Evolutionary conservation across 2,113 vertebrate genomes (phyloP).

Genomic region (Thamnophis sirtalis): DNA sequence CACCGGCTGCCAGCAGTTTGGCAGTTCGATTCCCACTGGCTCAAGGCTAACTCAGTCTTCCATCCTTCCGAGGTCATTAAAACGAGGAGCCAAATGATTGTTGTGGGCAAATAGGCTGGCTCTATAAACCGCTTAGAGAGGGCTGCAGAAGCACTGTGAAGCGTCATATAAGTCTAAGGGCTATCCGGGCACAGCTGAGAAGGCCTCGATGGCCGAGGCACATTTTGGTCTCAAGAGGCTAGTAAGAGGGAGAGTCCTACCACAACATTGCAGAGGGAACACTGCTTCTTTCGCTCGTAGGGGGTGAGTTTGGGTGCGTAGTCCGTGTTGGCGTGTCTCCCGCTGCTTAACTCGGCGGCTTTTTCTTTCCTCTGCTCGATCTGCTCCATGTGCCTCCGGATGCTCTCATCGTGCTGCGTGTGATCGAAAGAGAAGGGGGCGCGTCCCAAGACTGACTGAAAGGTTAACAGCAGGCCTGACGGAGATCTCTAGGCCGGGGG

Average conservation of each 20-base stretch:
- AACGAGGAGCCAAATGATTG: no score
- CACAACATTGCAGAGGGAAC: slow-evolving; percentile 85
- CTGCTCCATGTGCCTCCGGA: slow-evolving; percentile 97
- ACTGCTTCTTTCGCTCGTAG: slow-evolving; percentile 94
- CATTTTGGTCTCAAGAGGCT: neutral
- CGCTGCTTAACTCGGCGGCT: slow-evolving; percentile 95
- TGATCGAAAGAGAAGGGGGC: slow-evolving; percentile 10
- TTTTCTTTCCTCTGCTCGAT: slow-evolving; percentile 98
- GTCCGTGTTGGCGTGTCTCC: slow-evolving; percentile 92
- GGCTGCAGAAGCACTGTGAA: no score
- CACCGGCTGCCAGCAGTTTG: no score
- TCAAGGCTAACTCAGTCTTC: no score
- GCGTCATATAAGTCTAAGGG: no score
- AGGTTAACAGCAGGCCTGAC: neutral
- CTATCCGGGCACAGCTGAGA: neutral
- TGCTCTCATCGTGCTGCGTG: slow-evolving; percentile 92
- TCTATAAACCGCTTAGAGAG: no score
- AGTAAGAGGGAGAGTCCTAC: slow-evolving; percentile 63
- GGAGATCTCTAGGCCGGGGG: neutral
- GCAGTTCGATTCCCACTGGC: no score
- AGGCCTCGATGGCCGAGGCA: neutral
- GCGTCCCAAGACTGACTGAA: rapidly evolving
- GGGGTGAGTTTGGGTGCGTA: slow-evolving; percentile 97
- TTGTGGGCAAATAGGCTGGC: no score
- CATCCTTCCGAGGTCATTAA: no score